These are phyloP conservation scores for Eueremaeus valkanovi DNA, from an alignment of 2,888 invertebrate species.

Conservation along the genomic window DNA sequence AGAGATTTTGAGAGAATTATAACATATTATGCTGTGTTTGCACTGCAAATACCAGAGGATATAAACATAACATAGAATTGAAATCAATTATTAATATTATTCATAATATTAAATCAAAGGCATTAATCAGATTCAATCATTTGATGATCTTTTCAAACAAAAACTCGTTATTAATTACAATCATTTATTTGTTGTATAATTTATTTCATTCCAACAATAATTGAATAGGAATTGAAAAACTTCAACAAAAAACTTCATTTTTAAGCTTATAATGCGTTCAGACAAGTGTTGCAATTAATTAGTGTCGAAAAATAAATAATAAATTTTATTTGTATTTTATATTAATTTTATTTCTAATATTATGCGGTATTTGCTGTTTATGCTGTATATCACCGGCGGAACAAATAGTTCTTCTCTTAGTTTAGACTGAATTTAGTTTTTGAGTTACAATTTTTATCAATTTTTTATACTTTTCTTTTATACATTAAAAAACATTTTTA, in stretches of 20 bases:
- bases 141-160: not conserved
- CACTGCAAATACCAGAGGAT: not conserved
- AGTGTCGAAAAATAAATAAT: not conserved
- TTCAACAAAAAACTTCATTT: not conserved
- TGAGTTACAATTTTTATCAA: not conserved
- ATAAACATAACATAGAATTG: not conserved
- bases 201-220: not conserved
- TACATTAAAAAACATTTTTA: not conserved
- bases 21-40: not conserved
- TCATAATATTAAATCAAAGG: no score
- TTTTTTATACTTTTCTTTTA: not conserved
- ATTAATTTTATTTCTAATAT: not conserved
- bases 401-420: not conserved
- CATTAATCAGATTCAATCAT: not conserved
- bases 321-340: not conserved
- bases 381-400: slow-evolving; percentile 23
- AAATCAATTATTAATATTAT: not conserved
- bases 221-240: not conserved
- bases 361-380: slow-evolving; percentile 3
- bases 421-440: not conserved
- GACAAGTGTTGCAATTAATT: not conserved
- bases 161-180: not conserved
- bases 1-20: not conserved
- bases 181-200: not conserved
- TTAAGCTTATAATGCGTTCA: not conserved